Conservation (phyloP, 2,888 invertebrate species). For the Azorinus chamasolen region DNA sequence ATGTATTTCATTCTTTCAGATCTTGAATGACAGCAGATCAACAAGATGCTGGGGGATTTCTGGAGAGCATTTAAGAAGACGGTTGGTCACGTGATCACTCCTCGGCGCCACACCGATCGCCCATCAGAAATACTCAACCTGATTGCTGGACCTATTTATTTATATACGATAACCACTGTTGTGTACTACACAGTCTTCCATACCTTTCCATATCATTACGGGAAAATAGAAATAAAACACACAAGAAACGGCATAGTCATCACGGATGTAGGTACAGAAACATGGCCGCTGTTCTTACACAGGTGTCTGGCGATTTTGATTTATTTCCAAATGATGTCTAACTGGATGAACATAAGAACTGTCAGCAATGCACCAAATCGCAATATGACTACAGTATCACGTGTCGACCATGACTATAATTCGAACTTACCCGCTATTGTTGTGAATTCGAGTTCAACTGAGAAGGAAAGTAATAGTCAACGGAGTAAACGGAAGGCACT, state of each 20-base stretch:
- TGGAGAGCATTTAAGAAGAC: too few species aligned
- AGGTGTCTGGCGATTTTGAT: conserved; percentile 16
- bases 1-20: too few species aligned
- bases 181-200: conserved; percentile 26
- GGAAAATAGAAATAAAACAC: too few species aligned
- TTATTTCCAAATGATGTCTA: conserved; percentile 74
- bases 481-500: neutral
- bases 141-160: conserved; percentile 49
- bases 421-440: neutral
- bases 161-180: conserved; percentile 46
- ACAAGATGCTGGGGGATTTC: too few species aligned
- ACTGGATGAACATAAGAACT: conserved; percentile 79
- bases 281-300: conserved; percentile 19
- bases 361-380: conserved; percentile 43
- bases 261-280: neutral
- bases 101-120: conserved; percentile 43
- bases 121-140: conserved; percentile 50
- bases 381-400: neutral
- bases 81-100: conserved; percentile 6
- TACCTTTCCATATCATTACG: conserved; percentile 37
- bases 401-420: neutral
- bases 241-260: too few species aligned
- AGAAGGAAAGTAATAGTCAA: neutral
- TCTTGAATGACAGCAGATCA: too few species aligned
- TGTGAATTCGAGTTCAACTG: neutral